These are phyloP conservation scores for Mactra quadrangularis DNA, from an alignment of 1,140 invertebrate species.

Conservation along the genomic window DNA sequence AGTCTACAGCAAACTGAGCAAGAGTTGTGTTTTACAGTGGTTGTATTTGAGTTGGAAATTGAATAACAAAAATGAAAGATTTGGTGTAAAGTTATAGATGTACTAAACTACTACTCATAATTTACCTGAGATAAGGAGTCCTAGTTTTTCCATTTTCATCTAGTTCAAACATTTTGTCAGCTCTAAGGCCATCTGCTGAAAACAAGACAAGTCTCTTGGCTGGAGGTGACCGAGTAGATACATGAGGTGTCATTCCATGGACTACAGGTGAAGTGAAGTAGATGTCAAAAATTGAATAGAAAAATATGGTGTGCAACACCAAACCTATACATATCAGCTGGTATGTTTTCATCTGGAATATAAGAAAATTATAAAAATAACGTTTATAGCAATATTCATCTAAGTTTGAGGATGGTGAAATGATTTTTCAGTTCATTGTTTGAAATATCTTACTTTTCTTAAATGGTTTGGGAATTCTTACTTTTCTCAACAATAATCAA, in stretches of 20 bases:
- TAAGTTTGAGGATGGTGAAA: no score
- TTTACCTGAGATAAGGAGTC: constrained; percentile 87
- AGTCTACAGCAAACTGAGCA: no score
- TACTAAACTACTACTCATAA: no score
- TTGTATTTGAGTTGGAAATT: neutral
- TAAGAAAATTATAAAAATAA: neutral
- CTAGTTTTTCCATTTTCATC: constrained; percentile 80
- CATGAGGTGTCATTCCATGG: constrained; percentile 84
- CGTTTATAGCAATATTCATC: no score
- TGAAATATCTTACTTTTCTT: no score
- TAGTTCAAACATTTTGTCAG: constrained; percentile 89
- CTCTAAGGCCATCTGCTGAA: constrained; percentile 94
- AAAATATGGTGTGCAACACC: constrained; percentile 85
- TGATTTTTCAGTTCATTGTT: no score
- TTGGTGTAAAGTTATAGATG: no score
- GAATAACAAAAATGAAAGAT: no score
- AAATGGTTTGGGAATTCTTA: no score
- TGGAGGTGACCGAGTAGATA: constrained; percentile 83
- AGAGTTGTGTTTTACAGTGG: no score
- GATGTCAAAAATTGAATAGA: constrained; percentile 87
- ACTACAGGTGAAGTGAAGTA: constrained; percentile 88
- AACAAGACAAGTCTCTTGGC: constrained; percentile 93
- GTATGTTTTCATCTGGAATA: constrained; percentile 72
- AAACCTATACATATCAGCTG: constrained; percentile 80
- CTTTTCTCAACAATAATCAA: no score